Percentiles rank a stretch among this genome's conserved stretches.
phyloP scores from a whole-genome alignment of 1,140 invertebrate species.

The Grapholita molesta region DNA sequence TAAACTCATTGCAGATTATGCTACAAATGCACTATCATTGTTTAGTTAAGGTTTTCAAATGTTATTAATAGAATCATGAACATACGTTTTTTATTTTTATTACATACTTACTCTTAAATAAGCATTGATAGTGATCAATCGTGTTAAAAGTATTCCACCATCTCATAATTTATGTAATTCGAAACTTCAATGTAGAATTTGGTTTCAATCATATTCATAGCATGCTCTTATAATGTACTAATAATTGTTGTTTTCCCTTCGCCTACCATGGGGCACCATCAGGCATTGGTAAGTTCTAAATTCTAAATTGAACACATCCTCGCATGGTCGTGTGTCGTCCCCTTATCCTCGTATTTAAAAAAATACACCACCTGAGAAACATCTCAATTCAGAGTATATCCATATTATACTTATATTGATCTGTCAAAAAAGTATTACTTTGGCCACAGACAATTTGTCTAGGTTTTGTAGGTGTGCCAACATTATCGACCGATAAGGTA shows the following conservation, averaged over 20 bases:
- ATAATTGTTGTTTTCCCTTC: conserved; percentile 35
- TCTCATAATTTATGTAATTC: not conserved
- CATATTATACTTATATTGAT: too few relatives aligned
- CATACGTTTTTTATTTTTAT: not conserved
- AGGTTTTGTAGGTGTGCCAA: too few relatives aligned
- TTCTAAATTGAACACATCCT: conserved; percentile 28
- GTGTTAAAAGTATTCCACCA: not conserved
- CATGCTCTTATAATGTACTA: conserved; percentile 3
- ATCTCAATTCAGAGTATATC: too few relatives aligned
- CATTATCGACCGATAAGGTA: not conserved
- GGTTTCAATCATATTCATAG: not conserved
- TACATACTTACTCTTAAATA: not conserved
- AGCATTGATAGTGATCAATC: not conserved
- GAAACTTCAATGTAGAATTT: conserved; percentile 12
- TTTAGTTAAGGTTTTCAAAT: not conserved
- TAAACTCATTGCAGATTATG: not conserved
- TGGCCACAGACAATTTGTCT: too few relatives aligned
- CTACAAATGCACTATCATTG: not conserved
- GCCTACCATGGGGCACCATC: conserved; percentile 69
- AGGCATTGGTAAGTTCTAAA: conserved; percentile 81
- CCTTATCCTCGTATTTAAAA: not conserved
- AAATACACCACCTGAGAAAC: not conserved
- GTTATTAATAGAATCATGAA: not conserved
- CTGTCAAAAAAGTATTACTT: too few relatives aligned
- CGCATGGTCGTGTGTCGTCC: not conserved